Percentiles rank a stretch among this genome's conserved stretches.
These are phyloP conservation scores for Drosophila carrolli DNA, from an alignment of 1,140 invertebrate genomes.

Conservation along the genomic window DNA sequence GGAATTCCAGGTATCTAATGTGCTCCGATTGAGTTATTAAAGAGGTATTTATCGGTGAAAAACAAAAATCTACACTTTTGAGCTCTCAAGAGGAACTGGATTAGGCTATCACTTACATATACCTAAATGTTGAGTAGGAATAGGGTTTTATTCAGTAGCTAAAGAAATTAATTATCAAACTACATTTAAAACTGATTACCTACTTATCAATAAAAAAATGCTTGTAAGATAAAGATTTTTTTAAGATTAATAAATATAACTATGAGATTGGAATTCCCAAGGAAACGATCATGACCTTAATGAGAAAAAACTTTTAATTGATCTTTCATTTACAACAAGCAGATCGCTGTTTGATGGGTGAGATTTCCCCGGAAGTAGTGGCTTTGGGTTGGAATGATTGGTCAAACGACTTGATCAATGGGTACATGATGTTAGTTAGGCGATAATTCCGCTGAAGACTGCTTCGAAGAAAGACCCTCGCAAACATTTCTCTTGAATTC, in stretches of 20 bases:
- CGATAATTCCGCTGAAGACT: background rate
- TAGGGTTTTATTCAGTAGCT: background rate
- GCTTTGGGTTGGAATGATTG: background rate
- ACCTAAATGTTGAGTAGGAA: background rate
- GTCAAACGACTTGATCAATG: slow-evolving; percentile 6
- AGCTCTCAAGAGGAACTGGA: slow-evolving; percentile 36
- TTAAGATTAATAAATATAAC: too few relatives aligned
- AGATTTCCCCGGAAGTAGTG: slow-evolving; percentile 41
- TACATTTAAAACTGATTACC: background rate
- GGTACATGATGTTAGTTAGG: slow-evolving; percentile 1
- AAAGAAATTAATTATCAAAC: too few relatives aligned
- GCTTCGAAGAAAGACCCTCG: background rate
- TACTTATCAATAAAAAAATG: background rate
- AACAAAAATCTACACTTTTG: slow-evolving; percentile 26
- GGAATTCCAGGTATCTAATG: slow-evolving; percentile 49
- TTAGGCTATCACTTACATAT: slow-evolving; percentile 29
- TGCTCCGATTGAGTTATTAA: slow-evolving; percentile 49
- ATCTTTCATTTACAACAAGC: slow-evolving; percentile 9
- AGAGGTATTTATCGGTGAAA: slow-evolving; percentile 40
- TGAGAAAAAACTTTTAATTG: slow-evolving; percentile 18
- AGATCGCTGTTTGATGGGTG: slow-evolving; percentile 14
- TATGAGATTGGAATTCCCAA: background rate
- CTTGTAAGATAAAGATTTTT: too few relatives aligned
- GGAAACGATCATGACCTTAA: slow-evolving; percentile 20
- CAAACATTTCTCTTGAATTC: slow-evolving; percentile 9